phyloP scores from a whole-genome alignment of 2,888 invertebrate species.

The Orgyia antiqua region DNA sequence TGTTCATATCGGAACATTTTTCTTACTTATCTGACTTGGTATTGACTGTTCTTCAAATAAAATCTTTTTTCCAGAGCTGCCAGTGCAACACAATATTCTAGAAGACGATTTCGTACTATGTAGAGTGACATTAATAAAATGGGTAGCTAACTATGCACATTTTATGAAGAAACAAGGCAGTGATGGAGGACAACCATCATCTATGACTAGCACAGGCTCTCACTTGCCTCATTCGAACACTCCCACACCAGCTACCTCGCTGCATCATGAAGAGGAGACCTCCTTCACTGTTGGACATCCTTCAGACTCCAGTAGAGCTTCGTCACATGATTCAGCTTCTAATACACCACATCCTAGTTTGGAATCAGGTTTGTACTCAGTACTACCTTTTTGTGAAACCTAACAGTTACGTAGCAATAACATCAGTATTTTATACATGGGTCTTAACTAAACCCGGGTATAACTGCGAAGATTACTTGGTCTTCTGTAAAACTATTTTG shows the following conservation, averaged over 20 bases:
- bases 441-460: too few relatives aligned
- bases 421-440: too few relatives aligned
- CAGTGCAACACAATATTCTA: conserved; percentile 84
- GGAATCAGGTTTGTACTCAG: conserved; percentile 78
- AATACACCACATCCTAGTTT: conserved; percentile 79
- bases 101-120: conserved; percentile 84
- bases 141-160: conserved; percentile 92
- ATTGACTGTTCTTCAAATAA: too few relatives aligned
- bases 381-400: too few relatives aligned
- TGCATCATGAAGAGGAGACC: conserved; percentile 70
- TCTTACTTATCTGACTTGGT: too few relatives aligned
- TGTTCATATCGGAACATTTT: too few relatives aligned
- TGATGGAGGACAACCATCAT: conserved; percentile 66
- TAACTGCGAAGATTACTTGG: too few relatives aligned
- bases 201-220: conserved; percentile 65
- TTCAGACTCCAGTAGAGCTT: conserved; percentile 70
- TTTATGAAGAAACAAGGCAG: conserved; percentile 81
- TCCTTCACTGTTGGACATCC: conserved; percentile 68
- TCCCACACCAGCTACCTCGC: conserved; percentile 56
- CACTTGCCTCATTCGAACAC: conserved; percentile 58
- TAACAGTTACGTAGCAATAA: too few relatives aligned
- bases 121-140: conserved; percentile 91
- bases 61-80: conserved; percentile 80
- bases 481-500: too few relatives aligned
- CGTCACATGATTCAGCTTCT: conserved; percentile 68